These are phyloP conservation scores for Haliclona indistincta DNA, from an alignment of 37 sponge, comb jelly and placozoan species.

Conservation along the genomic window DNA sequence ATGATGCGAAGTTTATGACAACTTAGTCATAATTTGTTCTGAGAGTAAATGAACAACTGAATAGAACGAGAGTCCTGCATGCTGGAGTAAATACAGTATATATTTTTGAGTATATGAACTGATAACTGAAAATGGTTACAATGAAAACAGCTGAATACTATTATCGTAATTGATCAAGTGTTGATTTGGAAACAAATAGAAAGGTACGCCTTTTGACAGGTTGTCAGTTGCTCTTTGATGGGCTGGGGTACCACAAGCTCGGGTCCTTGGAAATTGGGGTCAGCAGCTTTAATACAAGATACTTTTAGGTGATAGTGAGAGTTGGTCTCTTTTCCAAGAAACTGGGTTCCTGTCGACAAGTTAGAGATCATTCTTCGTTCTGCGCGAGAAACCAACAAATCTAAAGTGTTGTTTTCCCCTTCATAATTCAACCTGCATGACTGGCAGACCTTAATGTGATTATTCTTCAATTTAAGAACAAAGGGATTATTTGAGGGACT, in stretches of 20 bases:
- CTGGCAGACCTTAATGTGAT: constrained; percentile 30
- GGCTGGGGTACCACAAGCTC: constrained; percentile 12
- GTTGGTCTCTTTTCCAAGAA: constrained; percentile 37
- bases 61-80: too few species aligned
- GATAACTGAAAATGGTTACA: too few species aligned
- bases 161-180: too few species aligned
- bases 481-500: background rate
- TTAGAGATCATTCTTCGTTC: constrained; percentile 24
- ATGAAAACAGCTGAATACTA: too few species aligned
- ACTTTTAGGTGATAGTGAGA: constrained; percentile 30
- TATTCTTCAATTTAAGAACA: constrained; percentile 29
- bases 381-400: constrained; percentile 23
- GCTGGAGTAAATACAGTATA: too few species aligned
- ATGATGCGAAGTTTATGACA: too few species aligned
- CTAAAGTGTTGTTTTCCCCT: constrained; percentile 30
- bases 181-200: background rate
- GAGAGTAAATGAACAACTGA: too few species aligned
- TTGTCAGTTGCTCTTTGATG: background rate
- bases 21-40: too few species aligned
- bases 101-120: too few species aligned
- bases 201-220: background rate
- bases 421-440: constrained; percentile 28
- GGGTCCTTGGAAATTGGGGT: background rate
- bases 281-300: constrained; percentile 13
- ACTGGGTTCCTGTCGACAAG: constrained; percentile 23